Percentiles rank a stretch among this genome's conserved stretches.
phyloP scores from a whole-genome alignment of 2,888 invertebrate species.

The Eupithecia tripunctaria region DNA sequence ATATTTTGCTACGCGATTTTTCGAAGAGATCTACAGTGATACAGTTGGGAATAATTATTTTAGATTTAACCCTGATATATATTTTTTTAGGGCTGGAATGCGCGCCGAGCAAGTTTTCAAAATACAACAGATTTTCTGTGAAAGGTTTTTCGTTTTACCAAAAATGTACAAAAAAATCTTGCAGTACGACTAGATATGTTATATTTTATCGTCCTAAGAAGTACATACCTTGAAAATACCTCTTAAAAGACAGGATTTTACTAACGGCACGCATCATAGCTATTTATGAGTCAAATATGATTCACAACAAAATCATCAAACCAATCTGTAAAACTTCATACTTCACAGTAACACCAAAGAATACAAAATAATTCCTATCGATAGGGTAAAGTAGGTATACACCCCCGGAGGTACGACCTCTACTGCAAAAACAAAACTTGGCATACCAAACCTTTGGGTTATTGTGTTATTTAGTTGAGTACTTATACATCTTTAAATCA shows the following conservation, averaged over 20 bases:
- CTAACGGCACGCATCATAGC: not conserved
- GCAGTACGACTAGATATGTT: not conserved
- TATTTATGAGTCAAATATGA: not conserved
- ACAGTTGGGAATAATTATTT: not conserved
- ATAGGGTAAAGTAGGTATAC: no score
- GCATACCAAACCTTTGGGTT: no score
- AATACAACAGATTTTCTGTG: not conserved
- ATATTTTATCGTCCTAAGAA: no score
- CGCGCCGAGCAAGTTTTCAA: not conserved
- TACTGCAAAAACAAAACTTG: no score
- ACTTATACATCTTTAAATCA: no score
- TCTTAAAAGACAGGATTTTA: not conserved
- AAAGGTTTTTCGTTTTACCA: not conserved
- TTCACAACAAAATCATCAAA: not conserved
- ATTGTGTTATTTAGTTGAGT: no score
- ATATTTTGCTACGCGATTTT: slow-evolving; percentile 32
- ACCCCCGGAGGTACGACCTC: no score
- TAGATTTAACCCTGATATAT: not conserved
- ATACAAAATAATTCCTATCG: not conserved
- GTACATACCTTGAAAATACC: no score
- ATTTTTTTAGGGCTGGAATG: not conserved
- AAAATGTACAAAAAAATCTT: not conserved
- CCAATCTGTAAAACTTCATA: not conserved
- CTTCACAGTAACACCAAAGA: not conserved
- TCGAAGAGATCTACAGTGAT: slow-evolving; percentile 18